Conservation (phyloP, 2,888 invertebrate species). For the Dicranocentrus wangi region DNA sequence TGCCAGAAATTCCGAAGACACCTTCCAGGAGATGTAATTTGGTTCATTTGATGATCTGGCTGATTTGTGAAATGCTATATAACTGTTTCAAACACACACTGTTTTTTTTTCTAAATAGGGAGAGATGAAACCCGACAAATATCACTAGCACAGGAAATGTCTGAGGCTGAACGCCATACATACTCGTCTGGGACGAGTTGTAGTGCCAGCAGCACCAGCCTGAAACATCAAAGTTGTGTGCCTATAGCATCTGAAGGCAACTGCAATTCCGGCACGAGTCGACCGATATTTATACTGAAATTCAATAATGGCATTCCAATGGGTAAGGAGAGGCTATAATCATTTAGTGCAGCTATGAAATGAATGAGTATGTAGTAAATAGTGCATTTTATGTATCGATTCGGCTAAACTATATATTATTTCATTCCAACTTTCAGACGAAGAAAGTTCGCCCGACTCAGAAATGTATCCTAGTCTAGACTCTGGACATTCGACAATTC, state of each 20-base stretch:
- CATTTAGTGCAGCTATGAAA: too few species aligned
- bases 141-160: conserved; percentile 72
- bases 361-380: too few species aligned
- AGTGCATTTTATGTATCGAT: not conserved
- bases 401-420: not conserved
- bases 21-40: conserved; percentile 70
- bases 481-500: conserved; percentile 93
- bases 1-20: conserved; percentile 92
- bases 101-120: conserved; percentile 65
- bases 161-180: conserved; percentile 68
- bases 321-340: conserved; percentile 59
- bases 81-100: too few species aligned
- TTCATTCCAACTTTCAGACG: conserved; percentile 70
- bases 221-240: conserved; percentile 48
- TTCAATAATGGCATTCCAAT: conserved; percentile 67
- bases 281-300: conserved; percentile 72
- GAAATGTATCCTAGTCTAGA: conserved; percentile 86
- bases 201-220: not conserved
- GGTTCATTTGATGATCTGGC: not conserved
- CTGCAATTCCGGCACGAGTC: conserved; percentile 38
- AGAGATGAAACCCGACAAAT: conserved; percentile 70
- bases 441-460: conserved; percentile 89
- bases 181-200: conserved; percentile 12
- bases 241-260: conserved; percentile 54
- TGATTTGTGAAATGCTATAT: too few species aligned